phyloP scores from a whole-genome alignment of 2,797 vertebrate genomes.

The Mormyrus hasselquistii region DNA sequence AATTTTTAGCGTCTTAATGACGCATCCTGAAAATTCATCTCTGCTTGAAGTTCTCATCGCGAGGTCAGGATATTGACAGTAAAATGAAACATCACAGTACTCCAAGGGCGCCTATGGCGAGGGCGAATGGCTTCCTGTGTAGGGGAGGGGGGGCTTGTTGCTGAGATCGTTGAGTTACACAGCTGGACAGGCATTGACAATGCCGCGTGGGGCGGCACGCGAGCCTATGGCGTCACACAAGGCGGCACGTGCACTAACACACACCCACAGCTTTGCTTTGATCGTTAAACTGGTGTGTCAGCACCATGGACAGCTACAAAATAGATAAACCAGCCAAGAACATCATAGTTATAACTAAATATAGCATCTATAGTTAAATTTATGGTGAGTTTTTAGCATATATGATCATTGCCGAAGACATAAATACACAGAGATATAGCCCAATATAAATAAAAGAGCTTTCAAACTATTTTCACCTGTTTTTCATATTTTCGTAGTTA shows the following conservation, averaged over 20 bases:
- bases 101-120: background rate
- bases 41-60: background rate
- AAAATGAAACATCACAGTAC: background rate
- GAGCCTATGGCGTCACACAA: background rate
- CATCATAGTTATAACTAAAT: background rate
- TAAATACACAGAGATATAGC: background rate
- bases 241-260: background rate
- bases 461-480: background rate
- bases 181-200: background rate
- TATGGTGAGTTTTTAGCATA: background rate
- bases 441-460: background rate
- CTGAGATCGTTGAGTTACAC: background rate
- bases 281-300: background rate
- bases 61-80: background rate
- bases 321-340: background rate
- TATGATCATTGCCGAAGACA: background rate
- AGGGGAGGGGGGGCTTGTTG: background rate
- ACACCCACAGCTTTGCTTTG: background rate
- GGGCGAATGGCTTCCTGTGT: background rate
- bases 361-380: background rate
- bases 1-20: background rate
- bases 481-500: background rate
- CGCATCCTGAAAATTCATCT: background rate
- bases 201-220: background rate
- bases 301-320: conserved; percentile 12